A percentile compares a stretch with the other conserved stretches of the same genome.
phyloP scores from a whole-genome alignment of 2,888 invertebrate genomes.

The Meganola albula region DNA sequence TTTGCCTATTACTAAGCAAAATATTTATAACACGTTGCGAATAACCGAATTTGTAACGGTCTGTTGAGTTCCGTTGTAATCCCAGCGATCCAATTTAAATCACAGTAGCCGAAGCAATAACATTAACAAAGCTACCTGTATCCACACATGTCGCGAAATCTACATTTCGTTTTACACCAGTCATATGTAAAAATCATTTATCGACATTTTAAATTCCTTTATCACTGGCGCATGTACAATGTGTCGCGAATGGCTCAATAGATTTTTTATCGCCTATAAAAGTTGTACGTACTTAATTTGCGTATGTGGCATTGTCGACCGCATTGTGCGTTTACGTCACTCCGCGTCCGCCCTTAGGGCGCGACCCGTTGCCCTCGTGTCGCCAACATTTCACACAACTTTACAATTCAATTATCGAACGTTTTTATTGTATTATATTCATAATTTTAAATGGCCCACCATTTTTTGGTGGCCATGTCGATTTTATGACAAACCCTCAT shows the following conservation, averaged over 20 bases:
- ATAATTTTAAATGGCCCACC: conserved; percentile 51
- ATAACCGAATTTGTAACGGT: conserved; percentile 61
- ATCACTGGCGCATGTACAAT: conserved; percentile 57
- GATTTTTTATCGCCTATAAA: conserved; percentile 69
- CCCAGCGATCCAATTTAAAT: conserved; percentile 56
- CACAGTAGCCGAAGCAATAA: conserved; percentile 46
- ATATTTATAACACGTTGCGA: conserved; percentile 51
- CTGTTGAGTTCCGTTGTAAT: conserved; percentile 56
- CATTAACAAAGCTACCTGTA: conserved; percentile 52
- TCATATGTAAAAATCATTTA: conserved; percentile 76
- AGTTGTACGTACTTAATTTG: conserved; percentile 73
- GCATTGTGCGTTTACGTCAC: conserved; percentile 49
- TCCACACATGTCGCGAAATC: conserved; percentile 63
- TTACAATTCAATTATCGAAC: conserved; percentile 64
- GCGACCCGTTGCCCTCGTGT: conserved; percentile 68
- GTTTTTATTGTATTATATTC: conserved; percentile 49
- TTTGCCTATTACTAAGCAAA: conserved; percentile 46
- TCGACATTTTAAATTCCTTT: conserved; percentile 66
- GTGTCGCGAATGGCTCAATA: conserved; percentile 65
- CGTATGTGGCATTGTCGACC: conserved; percentile 68
- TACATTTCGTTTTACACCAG: conserved; percentile 45
- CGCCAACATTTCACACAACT: conserved; percentile 48
- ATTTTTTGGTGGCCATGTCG: conserved; percentile 58
- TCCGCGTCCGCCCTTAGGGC: conserved; percentile 53
- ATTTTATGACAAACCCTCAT: conserved; percentile 49